Base-by-base conservation (phyloP, 2,797 vertebrate genomes). In the Mormyrops attenuatus region DNA sequence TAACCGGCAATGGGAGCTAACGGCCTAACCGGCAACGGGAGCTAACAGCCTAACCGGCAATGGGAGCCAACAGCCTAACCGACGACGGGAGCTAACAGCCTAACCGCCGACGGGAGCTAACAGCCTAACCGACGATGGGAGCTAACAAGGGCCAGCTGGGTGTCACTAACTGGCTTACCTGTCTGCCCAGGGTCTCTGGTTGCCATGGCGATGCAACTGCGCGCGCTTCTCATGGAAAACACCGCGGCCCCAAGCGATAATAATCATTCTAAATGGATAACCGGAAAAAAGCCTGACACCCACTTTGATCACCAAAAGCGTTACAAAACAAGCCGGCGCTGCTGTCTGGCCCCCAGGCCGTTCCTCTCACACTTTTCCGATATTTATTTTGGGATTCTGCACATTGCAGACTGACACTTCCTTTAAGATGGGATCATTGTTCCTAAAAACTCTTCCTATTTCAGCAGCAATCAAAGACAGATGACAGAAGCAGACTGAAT, bases 211-310 rank as follows among this genome's bases (percentile, higher is more conserved):
- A 80, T 13, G 26, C 73, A 80, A 80, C 73, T 80, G 34, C 8
- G 73, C 6, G 5, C 17, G 6, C 38, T 44, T 80, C 73, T 80
- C 73, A 80, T 44, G 34, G 38, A 41, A 80, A 41, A 80, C 73
- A 44, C 73, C 73, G 5, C 3, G 73, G 38, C 73, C 20, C 38
- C 4, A 17, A 44, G 34, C 38, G 38, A 44, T 44, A 44, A 44
- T 80, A 80, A 80, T 44, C 73, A 80, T 80, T 44, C 38, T 44
- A 80, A 80, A 80, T 20, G 73, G 73, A 80, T 80, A 80, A 44
- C 73, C 17, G 6, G 26, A 44, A 80, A 8, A 34, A 44, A 8
- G 30, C 38, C 73, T 8, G 73, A 80, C 34, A 44, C 17, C 38
- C 73, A 3, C 73, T 80, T 80, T 80, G 34, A 80, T 38, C 38